These are phyloP conservation scores for Dendronephthya gigantea DNA, from an alignment of 64 coral and sea anemone species.

Conservation along the genomic window DNA sequence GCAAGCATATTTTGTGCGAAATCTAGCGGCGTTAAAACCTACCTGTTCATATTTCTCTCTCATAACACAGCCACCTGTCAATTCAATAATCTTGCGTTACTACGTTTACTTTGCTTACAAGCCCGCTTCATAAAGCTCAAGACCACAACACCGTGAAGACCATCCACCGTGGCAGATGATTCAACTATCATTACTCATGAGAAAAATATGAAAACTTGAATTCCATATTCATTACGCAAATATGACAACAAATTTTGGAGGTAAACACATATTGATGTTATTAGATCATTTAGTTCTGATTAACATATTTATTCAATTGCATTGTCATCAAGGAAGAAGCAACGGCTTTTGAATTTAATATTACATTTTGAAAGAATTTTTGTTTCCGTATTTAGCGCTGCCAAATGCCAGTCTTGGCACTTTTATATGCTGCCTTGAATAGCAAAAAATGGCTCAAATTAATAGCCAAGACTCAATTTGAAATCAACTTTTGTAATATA, in stretches of 20 bases:
- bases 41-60: not conserved
- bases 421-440: not conserved
- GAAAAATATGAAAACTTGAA: slow-evolving; percentile 1
- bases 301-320: not conserved
- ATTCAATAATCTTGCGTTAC: not conserved
- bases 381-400: not conserved
- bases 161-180: not conserved
- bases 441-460: too few relatives aligned
- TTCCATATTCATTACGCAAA: not conserved
- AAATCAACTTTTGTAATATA: too few relatives aligned
- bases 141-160: not conserved
- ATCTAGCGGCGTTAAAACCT: not conserved
- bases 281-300: not conserved
- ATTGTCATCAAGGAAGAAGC: not conserved
- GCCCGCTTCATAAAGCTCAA: not conserved
- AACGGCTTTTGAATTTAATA: not conserved
- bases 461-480: too few relatives aligned
- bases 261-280: not conserved
- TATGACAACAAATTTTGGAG: not conserved
- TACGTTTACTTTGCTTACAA: not conserved
- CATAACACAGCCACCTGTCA: not conserved
- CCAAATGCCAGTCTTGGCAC: not conserved
- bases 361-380: not conserved
- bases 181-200: not conserved
- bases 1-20: not conserved